Evolutionary conservation across 2,888 invertebrate species (phyloP).

Genomic region (Trilocha varians): DNA sequence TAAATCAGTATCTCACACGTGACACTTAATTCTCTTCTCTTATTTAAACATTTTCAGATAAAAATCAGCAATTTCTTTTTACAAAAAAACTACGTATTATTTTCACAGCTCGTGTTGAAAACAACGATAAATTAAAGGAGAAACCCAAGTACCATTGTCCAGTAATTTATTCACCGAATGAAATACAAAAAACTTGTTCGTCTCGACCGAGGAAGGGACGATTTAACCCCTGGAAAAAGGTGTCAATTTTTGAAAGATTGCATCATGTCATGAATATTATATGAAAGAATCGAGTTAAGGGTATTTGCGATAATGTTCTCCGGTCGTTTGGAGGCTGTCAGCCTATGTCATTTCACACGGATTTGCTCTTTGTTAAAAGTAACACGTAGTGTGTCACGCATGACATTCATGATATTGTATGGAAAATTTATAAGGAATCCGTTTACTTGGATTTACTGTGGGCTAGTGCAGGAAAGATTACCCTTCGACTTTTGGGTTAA

Average conservation of each 20-base stretch:
- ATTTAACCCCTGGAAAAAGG: constrained; percentile 50
- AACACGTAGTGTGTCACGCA: constrained; percentile 62
- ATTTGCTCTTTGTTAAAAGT: constrained; percentile 70
- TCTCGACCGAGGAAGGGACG: constrained; percentile 36
- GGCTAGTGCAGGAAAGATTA: no score
- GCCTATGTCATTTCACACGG: constrained; percentile 70
- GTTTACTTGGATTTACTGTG: no score
- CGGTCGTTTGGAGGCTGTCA: constrained; percentile 63
- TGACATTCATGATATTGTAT: constrained; percentile 12
- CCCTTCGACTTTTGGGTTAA: no score
- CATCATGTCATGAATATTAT: constrained; percentile 71
- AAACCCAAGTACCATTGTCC: constrained; percentile 40
- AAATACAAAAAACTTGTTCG: constrained; percentile 66
- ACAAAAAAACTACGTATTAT: background rate
- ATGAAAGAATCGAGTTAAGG: constrained; percentile 71
- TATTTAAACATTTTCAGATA: no score
- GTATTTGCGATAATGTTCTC: constrained; percentile 69
- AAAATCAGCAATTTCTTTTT: no score
- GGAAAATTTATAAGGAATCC: constrained; percentile 1
- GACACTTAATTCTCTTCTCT: no score
- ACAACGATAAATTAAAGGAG: constrained; percentile 37
- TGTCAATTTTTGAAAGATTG: constrained; percentile 75
- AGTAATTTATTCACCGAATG: constrained; percentile 65
- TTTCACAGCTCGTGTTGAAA: background rate
- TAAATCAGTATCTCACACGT: no score